Percentiles rank a stretch among this genome's conserved stretches.
Conservation (phyloP, 1,140 invertebrate species). For the Neelides sp. region DNA sequence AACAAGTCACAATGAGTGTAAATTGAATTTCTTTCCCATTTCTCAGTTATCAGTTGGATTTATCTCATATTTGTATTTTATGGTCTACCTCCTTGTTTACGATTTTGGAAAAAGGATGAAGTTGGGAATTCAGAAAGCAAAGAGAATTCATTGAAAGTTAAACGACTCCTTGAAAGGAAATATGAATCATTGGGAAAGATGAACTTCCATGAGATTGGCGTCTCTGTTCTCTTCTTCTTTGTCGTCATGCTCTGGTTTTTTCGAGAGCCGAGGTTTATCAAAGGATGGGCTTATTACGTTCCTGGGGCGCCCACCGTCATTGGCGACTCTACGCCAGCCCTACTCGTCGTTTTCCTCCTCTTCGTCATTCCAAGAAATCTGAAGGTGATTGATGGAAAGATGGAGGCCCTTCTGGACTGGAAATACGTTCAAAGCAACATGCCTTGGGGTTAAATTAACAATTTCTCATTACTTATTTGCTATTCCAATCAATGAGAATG, state of each 20-base stretch:
- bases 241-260: conserved; percentile 44
- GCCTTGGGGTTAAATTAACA: conserved; percentile 48
- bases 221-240: conserved; percentile 40
- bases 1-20: conserved; percentile 31
- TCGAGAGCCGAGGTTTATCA: conserved; percentile 41
- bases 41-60: conserved; percentile 47
- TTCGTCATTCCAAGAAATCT: conserved; percentile 66
- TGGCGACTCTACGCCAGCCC: conserved; percentile 68
- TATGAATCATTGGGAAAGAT: conserved; percentile 40
- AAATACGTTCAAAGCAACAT: conserved; percentile 60
- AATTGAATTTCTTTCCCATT: conserved; percentile 39
- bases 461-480: background rate
- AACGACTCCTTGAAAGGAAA: conserved; percentile 23
- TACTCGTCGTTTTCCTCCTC: conserved; percentile 61
- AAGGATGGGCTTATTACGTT: conserved; percentile 32
- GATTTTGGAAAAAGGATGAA: background rate
- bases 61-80: conserved; percentile 53
- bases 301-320: conserved; percentile 40
- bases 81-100: conserved; percentile 40
- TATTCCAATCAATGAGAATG: background rate
- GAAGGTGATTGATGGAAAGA: conserved; percentile 21
- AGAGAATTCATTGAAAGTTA: background rate
- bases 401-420: conserved; percentile 55
- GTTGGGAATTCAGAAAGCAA: background rate
- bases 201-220: conserved; percentile 40